Evolutionary conservation across 2,888 invertebrate species (phyloP).

Genomic region (Lypha dubia): DNA sequence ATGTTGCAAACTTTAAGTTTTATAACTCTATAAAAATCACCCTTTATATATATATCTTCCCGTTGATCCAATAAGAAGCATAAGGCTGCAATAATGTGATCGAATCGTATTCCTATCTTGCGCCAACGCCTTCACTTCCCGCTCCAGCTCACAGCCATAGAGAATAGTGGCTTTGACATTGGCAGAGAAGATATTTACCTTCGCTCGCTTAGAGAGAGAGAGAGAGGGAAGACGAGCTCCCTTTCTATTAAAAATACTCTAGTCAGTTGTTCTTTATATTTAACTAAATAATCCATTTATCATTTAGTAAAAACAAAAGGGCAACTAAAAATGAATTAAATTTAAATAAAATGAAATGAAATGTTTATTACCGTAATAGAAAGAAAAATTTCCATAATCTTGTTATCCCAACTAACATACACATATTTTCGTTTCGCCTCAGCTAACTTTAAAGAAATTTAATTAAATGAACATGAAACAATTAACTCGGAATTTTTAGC

Average conservation of each 20-base stretch:
- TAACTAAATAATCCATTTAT: constrained; percentile 12
- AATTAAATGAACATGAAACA: constrained; percentile 70
- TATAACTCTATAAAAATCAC: too few relatives aligned
- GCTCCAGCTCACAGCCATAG: too few relatives aligned
- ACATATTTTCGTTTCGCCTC: constrained; percentile 21
- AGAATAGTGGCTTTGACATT: too few relatives aligned
- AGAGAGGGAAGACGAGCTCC: too few relatives aligned
- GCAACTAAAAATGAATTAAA: constrained; percentile 13
- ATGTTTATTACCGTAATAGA: not conserved
- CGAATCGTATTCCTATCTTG: too few relatives aligned
- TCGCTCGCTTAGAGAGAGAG: too few relatives aligned
- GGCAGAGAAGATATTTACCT: too few relatives aligned
- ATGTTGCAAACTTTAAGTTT: too few relatives aligned
- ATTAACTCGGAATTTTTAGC: constrained; percentile 64
- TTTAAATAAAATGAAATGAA: constrained; percentile 19
- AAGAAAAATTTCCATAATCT: constrained; percentile 40
- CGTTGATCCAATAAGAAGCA: too few relatives aligned
- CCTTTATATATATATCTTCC: too few relatives aligned
- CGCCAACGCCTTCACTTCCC: too few relatives aligned
- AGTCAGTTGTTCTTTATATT: not conserved
- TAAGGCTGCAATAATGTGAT: too few relatives aligned
- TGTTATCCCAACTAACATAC: not conserved
- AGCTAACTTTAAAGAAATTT: constrained; percentile 34
- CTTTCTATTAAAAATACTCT: not conserved
- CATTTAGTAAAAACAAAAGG: not conserved